Conservation (phyloP, 2,797 vertebrate genomes). For the Melanotaenia parkinsoni region DNA sequence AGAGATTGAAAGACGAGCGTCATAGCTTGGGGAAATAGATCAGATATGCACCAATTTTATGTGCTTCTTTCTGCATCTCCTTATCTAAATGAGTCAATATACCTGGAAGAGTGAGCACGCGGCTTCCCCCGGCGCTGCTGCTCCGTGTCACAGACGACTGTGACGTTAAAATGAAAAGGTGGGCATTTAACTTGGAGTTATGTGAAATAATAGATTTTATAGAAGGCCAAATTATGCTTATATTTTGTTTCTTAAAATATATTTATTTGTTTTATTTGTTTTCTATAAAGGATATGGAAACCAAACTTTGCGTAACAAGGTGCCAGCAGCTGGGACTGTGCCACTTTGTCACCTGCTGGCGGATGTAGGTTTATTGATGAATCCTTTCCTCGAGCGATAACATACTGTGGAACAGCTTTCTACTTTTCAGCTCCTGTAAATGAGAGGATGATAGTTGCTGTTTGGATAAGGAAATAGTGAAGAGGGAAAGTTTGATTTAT, state of each 20-base stretch:
- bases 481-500: background rate
- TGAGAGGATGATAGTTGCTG: background rate
- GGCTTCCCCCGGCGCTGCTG: constrained; percentile 61
- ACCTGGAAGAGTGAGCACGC: constrained; percentile 78
- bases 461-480: no score
- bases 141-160: constrained; percentile 38
- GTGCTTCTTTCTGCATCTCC: constrained; percentile 59
- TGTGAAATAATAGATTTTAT: background rate
- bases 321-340: background rate
- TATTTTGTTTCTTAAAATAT: background rate
- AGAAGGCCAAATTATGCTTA: no score
- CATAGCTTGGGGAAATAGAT: constrained; percentile 69
- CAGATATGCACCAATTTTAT: constrained; percentile 67
- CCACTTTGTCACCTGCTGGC: constrained; percentile 25
- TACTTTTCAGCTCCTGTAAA: background rate
- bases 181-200: background rate
- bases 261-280: no score
- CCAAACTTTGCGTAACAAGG: constrained; percentile 12
- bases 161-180: constrained; percentile 15
- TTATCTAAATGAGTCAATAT: constrained; percentile 65
- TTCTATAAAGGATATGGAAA: constrained; percentile 9
- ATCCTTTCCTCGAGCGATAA: constrained; percentile 12
- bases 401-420: constrained; percentile 1
- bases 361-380: constrained; percentile 11
- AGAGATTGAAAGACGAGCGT: constrained; percentile 55